phyloP scores from a whole-genome alignment of 2,888 invertebrate genomes.

The Sycophila texana region DNA sequence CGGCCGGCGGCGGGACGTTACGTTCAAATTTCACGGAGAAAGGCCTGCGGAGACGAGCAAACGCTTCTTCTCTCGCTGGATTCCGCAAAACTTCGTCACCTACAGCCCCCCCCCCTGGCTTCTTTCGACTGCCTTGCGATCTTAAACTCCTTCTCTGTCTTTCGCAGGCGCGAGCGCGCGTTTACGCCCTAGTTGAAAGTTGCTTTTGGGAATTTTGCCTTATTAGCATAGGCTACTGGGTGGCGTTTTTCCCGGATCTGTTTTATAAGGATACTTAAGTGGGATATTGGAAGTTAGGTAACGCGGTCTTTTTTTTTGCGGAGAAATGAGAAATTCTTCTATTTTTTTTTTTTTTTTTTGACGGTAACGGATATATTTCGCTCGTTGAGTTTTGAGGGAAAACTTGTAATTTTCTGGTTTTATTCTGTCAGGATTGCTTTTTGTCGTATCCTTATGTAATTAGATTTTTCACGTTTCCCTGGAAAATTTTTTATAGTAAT shows the following conservation, averaged over 20 bases:
- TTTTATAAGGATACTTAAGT: background rate
- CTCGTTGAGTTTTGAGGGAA: too few relatives aligned
- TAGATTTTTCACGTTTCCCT: too few relatives aligned
- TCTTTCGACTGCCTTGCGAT: background rate
- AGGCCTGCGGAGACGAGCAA: background rate
- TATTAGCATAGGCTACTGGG: background rate
- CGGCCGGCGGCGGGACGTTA: constrained; percentile 10
- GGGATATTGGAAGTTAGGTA: background rate
- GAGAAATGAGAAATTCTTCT: too few relatives aligned
- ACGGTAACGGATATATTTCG: too few relatives aligned
- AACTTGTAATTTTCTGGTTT: too few relatives aligned
- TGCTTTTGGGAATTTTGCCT: background rate
- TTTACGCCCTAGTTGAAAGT: background rate
- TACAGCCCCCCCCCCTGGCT: background rate
- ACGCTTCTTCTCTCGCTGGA: background rate
- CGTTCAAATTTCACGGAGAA: constrained; percentile 21
- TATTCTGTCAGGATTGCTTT: too few relatives aligned
- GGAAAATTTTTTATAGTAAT: too few relatives aligned
- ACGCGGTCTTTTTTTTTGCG: background rate
- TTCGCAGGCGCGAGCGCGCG: background rate
- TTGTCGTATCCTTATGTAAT: background rate
- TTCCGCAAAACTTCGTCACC: background rate
- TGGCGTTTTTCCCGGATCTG: too few relatives aligned
- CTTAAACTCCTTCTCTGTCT: background rate
- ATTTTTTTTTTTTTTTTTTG: too few relatives aligned